Conservation (phyloP, 2,797 vertebrate species). For the Chromobotia macracanthus region DNA sequence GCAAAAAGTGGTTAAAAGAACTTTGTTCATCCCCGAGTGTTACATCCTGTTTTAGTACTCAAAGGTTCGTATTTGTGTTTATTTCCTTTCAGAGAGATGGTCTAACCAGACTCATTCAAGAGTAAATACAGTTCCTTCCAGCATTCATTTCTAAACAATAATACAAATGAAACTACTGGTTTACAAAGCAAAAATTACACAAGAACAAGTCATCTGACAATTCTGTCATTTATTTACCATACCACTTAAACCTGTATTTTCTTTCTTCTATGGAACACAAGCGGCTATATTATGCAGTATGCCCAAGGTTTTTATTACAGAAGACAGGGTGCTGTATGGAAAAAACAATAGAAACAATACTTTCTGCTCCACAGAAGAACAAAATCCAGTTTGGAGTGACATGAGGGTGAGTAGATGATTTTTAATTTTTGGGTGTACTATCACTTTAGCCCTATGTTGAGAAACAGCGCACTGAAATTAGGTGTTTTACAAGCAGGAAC, state of each 20-base stretch:
- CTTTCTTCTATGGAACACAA: too few species aligned
- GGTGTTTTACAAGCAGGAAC: not conserved
- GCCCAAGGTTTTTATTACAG: too few species aligned
- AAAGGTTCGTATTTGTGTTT: not conserved
- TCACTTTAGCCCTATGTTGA: not conserved
- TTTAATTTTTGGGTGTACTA: too few species aligned
- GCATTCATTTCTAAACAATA: not conserved
- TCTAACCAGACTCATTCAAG: not conserved
- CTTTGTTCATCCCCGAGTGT: constrained; percentile 11
- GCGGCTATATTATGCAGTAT: too few species aligned
- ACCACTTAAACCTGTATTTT: too few species aligned
- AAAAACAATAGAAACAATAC: not conserved
- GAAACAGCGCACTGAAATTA: not conserved
- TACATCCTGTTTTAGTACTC: too few species aligned
- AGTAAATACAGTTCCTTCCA: not conserved
- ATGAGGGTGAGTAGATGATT: not conserved
- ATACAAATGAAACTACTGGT: not conserved
- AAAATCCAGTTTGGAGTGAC: not conserved
- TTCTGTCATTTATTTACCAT: too few species aligned
- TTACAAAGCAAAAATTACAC: too few species aligned
- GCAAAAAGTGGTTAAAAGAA: not conserved
- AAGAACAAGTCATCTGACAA: too few species aligned
- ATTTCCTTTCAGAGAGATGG: constrained; percentile 14
- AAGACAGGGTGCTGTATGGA: too few species aligned
- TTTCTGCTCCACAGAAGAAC: not conserved